Conservation (phyloP, 1,140 invertebrate genomes). For the Eriocheir sinensis region DNA sequence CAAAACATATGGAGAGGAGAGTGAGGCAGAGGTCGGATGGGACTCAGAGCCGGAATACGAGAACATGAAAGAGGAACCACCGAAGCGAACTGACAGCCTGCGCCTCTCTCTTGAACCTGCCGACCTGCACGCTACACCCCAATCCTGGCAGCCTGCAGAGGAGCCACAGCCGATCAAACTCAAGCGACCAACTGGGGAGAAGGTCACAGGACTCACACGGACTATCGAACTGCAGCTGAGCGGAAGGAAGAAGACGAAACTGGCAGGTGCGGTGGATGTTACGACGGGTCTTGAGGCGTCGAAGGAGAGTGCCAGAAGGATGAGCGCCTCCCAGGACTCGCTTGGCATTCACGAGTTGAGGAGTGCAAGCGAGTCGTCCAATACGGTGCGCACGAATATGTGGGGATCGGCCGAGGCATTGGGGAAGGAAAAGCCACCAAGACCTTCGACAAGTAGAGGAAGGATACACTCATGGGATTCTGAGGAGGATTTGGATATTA, state of each 20-base stretch:
- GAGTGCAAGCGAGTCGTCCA: constrained; percentile 68
- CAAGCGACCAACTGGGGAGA: constrained; percentile 59
- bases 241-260: constrained; percentile 58
- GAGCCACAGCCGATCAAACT: constrained; percentile 61
- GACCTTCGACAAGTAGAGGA: constrained; percentile 33
- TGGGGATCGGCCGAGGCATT: constrained; percentile 62
- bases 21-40: constrained; percentile 51
- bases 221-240: constrained; percentile 66
- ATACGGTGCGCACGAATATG: constrained; percentile 58
- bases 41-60: constrained; percentile 71
- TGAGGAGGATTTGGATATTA: constrained; percentile 71
- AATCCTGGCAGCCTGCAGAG: neutral
- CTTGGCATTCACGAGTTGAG: neutral
- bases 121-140: neutral
- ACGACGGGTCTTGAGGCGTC: constrained; percentile 27
- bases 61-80: constrained; percentile 63
- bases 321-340: neutral
- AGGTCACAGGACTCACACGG: constrained; percentile 57
- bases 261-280: constrained; percentile 66
- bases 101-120: neutral
- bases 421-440: neutral
- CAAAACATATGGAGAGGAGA: constrained; percentile 63
- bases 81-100: constrained; percentile 61
- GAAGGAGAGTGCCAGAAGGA: neutral
- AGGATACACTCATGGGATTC: constrained; percentile 62